Evolutionary conservation across 2,888 invertebrate species (phyloP).

Genomic region (Lamellibrachia satsuma): DNA sequence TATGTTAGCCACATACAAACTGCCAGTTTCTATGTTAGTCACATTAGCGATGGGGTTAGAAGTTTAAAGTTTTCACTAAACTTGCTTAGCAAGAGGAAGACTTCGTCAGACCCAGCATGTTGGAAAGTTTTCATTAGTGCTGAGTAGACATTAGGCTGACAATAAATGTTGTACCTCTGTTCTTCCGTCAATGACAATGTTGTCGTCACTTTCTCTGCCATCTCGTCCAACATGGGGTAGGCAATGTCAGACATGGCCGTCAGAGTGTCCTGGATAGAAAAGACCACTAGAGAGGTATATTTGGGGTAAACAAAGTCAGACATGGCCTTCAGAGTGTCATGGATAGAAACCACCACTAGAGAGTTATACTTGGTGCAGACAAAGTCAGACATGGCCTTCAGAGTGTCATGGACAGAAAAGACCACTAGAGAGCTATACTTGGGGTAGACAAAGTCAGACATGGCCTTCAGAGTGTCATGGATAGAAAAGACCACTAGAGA

Average conservation of each 20-base stretch:
- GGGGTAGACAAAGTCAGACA: constrained; percentile 40
- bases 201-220: neutral
- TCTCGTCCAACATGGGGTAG: constrained; percentile 39
- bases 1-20: no score
- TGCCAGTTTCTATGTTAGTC: no score
- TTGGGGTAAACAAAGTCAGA: no score
- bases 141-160: neutral
- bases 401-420: constrained; percentile 31
- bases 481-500: constrained; percentile 45
- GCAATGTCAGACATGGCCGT: constrained; percentile 24
- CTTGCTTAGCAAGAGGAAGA: no score
- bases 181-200: neutral
- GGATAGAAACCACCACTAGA: constrained; percentile 34
- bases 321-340: no score
- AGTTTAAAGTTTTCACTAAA: no score
- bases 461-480: neutral
- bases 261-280: constrained; percentile 31
- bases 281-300: constrained; percentile 41
- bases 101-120: no score
- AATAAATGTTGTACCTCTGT: neutral
- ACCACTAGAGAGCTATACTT: constrained; percentile 41
- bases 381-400: constrained; percentile 22
- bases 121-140: no score
- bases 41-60: no score
- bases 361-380: constrained; percentile 40